Evolutionary conservation across 2,888 invertebrate species (phyloP).

Genomic region (Holacanthella duospinosa): DNA sequence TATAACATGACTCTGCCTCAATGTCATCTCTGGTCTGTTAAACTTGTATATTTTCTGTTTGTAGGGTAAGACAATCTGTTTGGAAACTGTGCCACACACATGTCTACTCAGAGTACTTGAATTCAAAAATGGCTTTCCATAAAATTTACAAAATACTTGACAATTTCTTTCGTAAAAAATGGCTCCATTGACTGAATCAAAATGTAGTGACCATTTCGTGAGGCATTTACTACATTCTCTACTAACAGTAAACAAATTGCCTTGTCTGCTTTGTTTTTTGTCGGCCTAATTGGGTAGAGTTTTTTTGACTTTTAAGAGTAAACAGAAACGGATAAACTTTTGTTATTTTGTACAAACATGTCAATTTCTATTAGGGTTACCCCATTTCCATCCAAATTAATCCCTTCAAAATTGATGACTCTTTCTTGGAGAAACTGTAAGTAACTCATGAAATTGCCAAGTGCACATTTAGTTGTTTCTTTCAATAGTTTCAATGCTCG

Average conservation of each 20-base stretch:
- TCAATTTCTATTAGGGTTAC: not conserved
- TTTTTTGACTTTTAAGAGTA: not conserved
- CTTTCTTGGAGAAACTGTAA: not conserved
- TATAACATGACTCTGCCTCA: not conserved
- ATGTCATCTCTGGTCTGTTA: no score
- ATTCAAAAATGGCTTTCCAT: not conserved
- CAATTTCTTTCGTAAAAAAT: not conserved
- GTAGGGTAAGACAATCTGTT: not conserved
- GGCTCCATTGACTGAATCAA: not conserved
- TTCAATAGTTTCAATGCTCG: not conserved
- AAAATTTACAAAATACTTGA: not conserved
- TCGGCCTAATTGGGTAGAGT: not conserved
- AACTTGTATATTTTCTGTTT: not conserved
- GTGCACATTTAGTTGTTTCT: no score
- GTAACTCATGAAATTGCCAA: not conserved
- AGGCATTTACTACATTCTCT: not conserved
- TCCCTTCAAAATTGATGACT: not conserved
- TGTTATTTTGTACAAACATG: not conserved
- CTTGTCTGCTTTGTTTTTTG: not conserved
- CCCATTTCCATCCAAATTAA: not conserved
- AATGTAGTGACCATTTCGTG: not conserved
- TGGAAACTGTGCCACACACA: not conserved
- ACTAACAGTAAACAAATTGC: not conserved
- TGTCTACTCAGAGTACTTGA: not conserved
- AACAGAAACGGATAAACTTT: not conserved